Percentiles rank a stretch among this genome's conserved stretches.
Conservation (phyloP, 2,888 invertebrate genomes). For the Drosophila cyrtoloma region DNA sequence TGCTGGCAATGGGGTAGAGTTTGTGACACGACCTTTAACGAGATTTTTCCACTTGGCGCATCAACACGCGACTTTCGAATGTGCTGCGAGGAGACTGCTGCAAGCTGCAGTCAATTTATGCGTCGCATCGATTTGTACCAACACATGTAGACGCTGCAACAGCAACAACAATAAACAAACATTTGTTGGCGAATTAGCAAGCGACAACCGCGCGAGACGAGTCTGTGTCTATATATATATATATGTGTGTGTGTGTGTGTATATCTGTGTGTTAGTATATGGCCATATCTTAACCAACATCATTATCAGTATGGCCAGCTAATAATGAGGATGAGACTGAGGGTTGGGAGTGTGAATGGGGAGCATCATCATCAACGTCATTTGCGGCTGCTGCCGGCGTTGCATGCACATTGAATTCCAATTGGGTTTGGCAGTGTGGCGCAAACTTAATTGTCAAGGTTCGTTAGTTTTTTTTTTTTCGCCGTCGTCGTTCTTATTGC, state of each 20-base stretch:
- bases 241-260: conserved; percentile 5
- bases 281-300: conserved; percentile 64
- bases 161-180: conserved; percentile 60
- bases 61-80: conserved; percentile 72
- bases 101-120: conserved; percentile 45
- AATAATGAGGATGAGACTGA: conserved; percentile 46
- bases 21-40: conserved; percentile 78
- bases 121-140: conserved; percentile 76
- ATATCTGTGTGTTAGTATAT: conserved; percentile 20
- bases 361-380: conserved; percentile 73
- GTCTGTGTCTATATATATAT: conserved; percentile 22
- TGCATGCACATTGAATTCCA: conserved; percentile 78
- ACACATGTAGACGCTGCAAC: conserved; percentile 70
- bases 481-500: conserved; percentile 19
- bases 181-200: conserved; percentile 77
- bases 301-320: conserved; percentile 55
- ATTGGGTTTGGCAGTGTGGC: conserved; percentile 79
- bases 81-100: conserved; percentile 46
- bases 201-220: conserved; percentile 53
- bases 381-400: conserved; percentile 63
- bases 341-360: conserved; percentile 24
- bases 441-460: conserved; percentile 79
- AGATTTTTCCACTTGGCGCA: conserved; percentile 75
- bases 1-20: conserved; percentile 48
- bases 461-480: conserved; percentile 70